Evolutionary conservation across 37 sponge, comb jelly and placozoan species (phyloP), one percentile per base, ranked within the genome.

Genomic region (Beroe forskalii): DNA sequence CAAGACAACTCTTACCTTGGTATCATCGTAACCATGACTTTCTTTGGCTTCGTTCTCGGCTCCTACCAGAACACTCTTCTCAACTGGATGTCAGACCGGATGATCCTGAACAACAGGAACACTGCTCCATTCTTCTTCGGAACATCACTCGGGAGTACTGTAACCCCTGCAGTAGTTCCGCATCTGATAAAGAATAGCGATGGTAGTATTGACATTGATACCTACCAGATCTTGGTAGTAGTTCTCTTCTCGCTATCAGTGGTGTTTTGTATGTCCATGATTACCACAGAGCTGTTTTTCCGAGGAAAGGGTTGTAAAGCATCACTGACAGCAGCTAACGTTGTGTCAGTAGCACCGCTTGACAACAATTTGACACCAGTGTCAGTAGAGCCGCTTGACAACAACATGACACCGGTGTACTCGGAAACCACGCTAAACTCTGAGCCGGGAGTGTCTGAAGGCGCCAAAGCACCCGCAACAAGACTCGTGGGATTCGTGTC

Each of bases 41-140:
- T 80, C 25, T 44, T 42, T 3, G 86, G 86, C 3, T n/a, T 80
- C 8, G 55, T 25, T n/a, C 40, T 80, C 30, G 86, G 55, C 20
- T 41, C 55, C 3, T 80, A 44, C 40, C 86, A 80, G 30, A 80
- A 80, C 86, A 80, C 86, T 44, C 86, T 80, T 2, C 86, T 80
- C 4, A 80, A 80, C 48, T 80, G 86, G 86, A 80, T 80, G 86
- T 42, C 43, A 41, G 44, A 41, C 27, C 28, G 55, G 48, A 40
- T 80, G n/a, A 9, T 14, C 9, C 0, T 80, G 30, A 80, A 80
- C 55, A 32, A 35, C 25, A 20, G 28, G 55, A 80, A 80, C 30
- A 44, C 86, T 2, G 86, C 86, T 9, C 48, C 86, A 3, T 80
- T 80, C 55, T 80, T 80, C 27, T 44, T 80, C 30, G 44, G 86